Conservation (phyloP, 2,888 invertebrate species). For the Acanthococcus lagerstroemiae region DNA sequence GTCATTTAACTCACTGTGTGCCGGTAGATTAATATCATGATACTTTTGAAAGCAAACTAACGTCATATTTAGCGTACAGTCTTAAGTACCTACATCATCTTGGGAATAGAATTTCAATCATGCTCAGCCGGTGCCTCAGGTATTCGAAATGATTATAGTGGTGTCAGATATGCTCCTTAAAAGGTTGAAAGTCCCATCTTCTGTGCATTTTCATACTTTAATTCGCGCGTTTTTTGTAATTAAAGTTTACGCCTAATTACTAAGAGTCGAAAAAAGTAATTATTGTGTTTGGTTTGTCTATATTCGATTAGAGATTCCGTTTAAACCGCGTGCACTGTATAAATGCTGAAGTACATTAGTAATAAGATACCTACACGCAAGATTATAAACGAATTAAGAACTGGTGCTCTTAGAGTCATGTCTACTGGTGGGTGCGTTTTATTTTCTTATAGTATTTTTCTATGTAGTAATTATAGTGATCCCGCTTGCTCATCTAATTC, state of each 20-base stretch:
- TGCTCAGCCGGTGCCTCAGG: too few species aligned
- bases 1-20: too few species aligned
- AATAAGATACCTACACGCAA: background rate
- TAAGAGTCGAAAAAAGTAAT: background rate
- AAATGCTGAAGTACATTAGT: slow-evolving; percentile 14
- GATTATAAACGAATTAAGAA: slow-evolving; percentile 3
- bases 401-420: slow-evolving; percentile 9
- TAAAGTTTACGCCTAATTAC: background rate
- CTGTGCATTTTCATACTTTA: background rate
- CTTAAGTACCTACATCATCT: too few species aligned
- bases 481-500: too few species aligned
- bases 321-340: background rate
- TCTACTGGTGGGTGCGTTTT: slow-evolving; percentile 17
- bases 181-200: too few species aligned
- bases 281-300: background rate
- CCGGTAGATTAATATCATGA: too few species aligned
- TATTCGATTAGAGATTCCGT: background rate
- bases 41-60: too few species aligned
- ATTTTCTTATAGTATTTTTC: background rate
- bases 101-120: too few species aligned
- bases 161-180: too few species aligned
- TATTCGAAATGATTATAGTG: too few species aligned
- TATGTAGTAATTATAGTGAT: background rate
- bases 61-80: too few species aligned
- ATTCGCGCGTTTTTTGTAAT: background rate